phyloP scores from a whole-genome alignment of 2,888 invertebrate genomes.

The Hirtodrosophila cameraria region DNA sequence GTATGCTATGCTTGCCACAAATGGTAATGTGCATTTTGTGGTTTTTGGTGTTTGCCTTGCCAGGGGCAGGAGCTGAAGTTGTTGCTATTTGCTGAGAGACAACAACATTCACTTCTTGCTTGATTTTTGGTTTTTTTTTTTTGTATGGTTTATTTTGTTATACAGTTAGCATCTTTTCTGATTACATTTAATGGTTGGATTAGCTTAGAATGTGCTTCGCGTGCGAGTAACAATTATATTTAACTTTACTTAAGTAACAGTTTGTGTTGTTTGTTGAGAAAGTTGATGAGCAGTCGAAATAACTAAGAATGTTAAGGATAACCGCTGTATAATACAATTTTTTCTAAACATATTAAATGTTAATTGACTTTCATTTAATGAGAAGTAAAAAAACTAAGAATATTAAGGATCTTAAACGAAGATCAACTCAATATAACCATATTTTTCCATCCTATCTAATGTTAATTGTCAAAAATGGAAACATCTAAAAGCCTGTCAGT shows the following conservation, averaged over 20 bases:
- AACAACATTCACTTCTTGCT: constrained; percentile 62
- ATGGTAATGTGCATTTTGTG: constrained; percentile 45
- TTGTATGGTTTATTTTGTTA: too few species aligned
- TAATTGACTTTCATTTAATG: too few species aligned
- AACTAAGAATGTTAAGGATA: too few species aligned
- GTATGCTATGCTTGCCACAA: constrained; percentile 41
- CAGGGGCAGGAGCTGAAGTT: constrained; percentile 10
- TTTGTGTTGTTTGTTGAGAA: background rate
- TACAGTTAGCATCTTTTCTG: constrained; percentile 5
- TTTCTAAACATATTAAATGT: too few species aligned
- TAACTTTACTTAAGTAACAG: background rate
- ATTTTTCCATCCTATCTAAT: too few species aligned
- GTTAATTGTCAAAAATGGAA: too few species aligned
- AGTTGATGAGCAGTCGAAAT: too few species aligned
- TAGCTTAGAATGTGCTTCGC: background rate
- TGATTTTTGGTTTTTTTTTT: background rate
- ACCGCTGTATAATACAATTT: too few species aligned
- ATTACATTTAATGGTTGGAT: constrained; percentile 22
- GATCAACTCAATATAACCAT: too few species aligned
- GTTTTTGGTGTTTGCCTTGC: constrained; percentile 6
- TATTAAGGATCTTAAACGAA: too few species aligned
- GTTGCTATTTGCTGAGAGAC: constrained; percentile 23
- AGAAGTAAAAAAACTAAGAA: too few species aligned
- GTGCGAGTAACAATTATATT: constrained; percentile 2
- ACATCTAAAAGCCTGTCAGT: too few species aligned